Evolutionary conservation across 2,113 vertebrate species (phyloP).

Genomic region (Corythornis cristatus): DNA sequence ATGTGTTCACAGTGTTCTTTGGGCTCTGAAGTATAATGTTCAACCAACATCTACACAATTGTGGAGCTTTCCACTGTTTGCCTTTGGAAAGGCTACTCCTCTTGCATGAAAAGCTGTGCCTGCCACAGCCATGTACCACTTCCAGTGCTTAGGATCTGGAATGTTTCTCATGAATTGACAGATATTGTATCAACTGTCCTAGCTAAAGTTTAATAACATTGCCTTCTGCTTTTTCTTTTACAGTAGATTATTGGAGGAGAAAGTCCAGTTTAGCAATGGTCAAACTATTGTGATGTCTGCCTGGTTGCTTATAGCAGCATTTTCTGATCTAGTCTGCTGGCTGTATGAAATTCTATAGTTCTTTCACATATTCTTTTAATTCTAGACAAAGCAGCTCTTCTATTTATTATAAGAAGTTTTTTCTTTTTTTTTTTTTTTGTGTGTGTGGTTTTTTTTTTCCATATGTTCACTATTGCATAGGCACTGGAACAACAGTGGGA

Average conservation of each 20-base stretch:
- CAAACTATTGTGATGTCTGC: background rate
- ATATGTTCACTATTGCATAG: background rate
- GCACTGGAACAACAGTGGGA: background rate
- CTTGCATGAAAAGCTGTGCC: background rate
- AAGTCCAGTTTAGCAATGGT: background rate
- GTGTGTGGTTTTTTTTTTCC: background rate
- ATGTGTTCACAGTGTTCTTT: background rate
- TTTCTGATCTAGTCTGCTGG: background rate
- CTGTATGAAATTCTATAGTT: background rate
- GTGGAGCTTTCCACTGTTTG: constrained; percentile 21
- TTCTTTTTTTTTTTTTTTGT: background rate
- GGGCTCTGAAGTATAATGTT: background rate
- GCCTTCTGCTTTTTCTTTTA: background rate
- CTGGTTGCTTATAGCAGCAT: background rate
- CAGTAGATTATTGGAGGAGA: background rate
- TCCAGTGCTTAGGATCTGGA: background rate
- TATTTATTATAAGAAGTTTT: background rate
- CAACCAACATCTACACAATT: background rate
- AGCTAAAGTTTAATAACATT: background rate
- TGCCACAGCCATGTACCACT: background rate
- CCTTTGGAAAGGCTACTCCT: constrained; percentile 19
- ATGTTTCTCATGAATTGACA: background rate
- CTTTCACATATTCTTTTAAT: background rate
- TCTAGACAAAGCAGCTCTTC: background rate
- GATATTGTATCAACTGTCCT: background rate